Evolutionary conservation across 92 coral and sea anemone species (phyloP), one percentile per base, ranked within the genome.

Genomic region (Actinernus sp.): DNA sequence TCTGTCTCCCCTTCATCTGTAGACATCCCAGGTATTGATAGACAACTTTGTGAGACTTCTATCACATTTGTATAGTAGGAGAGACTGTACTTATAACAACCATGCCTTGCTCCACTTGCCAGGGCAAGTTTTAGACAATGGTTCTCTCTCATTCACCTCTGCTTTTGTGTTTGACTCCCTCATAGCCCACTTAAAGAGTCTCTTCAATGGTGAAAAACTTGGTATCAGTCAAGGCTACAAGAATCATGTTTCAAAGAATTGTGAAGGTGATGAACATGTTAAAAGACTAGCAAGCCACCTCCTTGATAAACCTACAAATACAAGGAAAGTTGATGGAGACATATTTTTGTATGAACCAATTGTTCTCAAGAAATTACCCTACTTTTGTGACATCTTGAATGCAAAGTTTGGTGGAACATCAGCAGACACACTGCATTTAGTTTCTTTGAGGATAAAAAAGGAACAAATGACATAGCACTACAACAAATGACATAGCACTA

Each of bases 371-470:
- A 59, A 58, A 17, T 48, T 64, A 31, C 14, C 59, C 17, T 34
- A 55, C 18, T 20, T 55, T 59, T 49, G 21, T 27, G 14, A 56
- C 20, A 17, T 46, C n/a, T 5, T 46, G 4, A n/a, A 46, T 4
- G 53, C 4, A 6, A 6, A 44, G 32, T 48, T 34, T 34, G 6
- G 41, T 6, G 41, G 41, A 34, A 34, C 41, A 34, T 6, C 41
- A 34, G 8, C 8, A 34, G 14, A 34, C 41, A 34, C 41, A 6
- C 8, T 6, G 41, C 14, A 34, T 14, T 6, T 14, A 34, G 60
- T 79, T 9, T 70, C 86, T 23, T 79, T 27, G 29, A 28, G 82
- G 33, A 63, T 81, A 65, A 73, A 30, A 20, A 82, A 64, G 27
- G 83, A 52, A 1, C 68, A 66, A 48, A 54, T 24, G 11, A 59